Evolutionary conservation across 2,113 vertebrate species (phyloP).

Genomic region (Daboia siamensis): DNA sequence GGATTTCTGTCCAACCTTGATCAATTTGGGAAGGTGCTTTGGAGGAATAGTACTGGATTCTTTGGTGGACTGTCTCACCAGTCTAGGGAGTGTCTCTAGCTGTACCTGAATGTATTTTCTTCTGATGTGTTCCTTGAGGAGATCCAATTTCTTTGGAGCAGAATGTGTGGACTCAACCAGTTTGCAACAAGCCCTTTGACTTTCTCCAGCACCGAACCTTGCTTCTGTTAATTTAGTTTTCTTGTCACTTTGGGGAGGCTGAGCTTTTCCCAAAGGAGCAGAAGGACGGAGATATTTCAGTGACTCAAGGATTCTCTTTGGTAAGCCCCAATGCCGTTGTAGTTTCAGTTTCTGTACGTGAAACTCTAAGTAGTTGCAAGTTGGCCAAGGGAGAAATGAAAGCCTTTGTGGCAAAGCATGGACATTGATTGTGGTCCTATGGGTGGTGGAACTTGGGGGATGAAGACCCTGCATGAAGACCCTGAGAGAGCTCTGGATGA

Average conservation of each 20-base stretch:
- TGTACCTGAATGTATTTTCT: background rate
- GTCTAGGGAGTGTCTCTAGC: background rate
- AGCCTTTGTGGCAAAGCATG: background rate
- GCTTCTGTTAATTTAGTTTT: background rate
- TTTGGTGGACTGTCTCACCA: background rate
- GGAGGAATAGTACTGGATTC: too few relatives aligned
- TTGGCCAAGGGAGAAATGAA: background rate
- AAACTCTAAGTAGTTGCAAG: background rate
- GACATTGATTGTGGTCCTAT: background rate
- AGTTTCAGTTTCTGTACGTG: constrained; percentile 6
- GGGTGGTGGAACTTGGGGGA: background rate
- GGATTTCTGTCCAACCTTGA: background rate
- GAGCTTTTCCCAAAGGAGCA: background rate
- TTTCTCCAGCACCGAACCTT: background rate
- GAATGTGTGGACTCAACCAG: too few relatives aligned
- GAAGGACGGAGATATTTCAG: background rate
- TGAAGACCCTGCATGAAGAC: background rate
- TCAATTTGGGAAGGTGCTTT: background rate
- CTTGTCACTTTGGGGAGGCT: background rate
- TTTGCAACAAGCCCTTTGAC: too few relatives aligned
- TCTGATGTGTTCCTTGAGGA: background rate
- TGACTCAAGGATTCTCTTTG: background rate
- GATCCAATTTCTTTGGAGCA: background rate
- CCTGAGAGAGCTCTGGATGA: background rate
- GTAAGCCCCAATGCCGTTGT: background rate